phyloP scores from a whole-genome alignment of 2,797 vertebrate genomes.

The Coendou prehensilis region DNA sequence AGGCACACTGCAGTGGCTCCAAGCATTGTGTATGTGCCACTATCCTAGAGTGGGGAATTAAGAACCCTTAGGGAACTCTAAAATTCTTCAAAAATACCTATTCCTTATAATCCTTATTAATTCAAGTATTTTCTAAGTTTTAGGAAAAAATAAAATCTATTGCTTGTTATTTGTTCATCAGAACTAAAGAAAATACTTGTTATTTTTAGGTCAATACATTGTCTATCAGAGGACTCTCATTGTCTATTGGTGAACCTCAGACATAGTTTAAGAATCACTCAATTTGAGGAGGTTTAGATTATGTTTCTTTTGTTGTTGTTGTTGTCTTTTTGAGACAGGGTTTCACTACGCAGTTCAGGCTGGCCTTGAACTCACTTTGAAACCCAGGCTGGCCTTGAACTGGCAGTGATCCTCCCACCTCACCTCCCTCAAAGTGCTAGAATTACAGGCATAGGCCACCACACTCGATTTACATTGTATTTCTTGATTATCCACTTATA shows the following conservation, averaged over 20 bases:
- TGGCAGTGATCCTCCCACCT: not conserved
- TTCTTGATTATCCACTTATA: not conserved
- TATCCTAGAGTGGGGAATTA: not conserved
- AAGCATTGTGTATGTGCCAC: not conserved
- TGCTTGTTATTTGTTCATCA: conserved; percentile 13
- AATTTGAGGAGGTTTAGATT: not conserved
- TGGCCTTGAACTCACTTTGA: not conserved
- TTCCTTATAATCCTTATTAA: conserved; percentile 42
- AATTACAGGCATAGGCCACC: not conserved
- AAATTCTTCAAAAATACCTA: not conserved
- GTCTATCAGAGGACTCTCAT: not conserved
- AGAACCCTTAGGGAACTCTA: conserved; percentile 32
- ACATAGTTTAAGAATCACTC: conserved; percentile 8
- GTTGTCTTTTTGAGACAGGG: not conserved
- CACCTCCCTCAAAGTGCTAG: not conserved
- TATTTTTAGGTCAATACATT: conserved; percentile 41
- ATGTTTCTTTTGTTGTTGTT: not conserved
- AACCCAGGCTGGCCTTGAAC: not conserved
- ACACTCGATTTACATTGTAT: not conserved
- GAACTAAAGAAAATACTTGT: conserved; percentile 9
- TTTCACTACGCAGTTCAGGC: not conserved
- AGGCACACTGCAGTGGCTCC: not conserved
- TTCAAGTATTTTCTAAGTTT: conserved; percentile 20
- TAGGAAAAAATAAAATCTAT: conserved; percentile 44
- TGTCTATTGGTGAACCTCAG: not conserved